Conservation (phyloP, 2,888 invertebrate species). For the Saturnia pavonia region DNA sequence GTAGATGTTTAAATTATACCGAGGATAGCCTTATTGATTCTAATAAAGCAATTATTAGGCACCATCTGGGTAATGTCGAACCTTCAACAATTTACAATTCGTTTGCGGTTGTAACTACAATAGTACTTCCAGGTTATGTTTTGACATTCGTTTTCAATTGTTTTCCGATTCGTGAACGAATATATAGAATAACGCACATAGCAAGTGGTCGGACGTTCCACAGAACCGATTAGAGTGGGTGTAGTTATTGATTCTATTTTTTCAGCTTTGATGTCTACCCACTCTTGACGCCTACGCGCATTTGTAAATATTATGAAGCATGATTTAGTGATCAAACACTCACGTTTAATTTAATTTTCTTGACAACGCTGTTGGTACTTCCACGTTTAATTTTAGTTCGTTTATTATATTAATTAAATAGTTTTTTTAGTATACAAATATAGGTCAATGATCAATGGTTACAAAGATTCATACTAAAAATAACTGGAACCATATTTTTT, state of each 20-base stretch:
- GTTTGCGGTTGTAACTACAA: background rate
- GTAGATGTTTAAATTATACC: background rate
- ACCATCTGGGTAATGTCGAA: constrained; percentile 1
- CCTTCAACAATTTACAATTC: background rate
- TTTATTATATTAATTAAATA: background rate
- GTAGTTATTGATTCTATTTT: constrained; percentile 38
- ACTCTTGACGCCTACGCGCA: constrained; percentile 42
- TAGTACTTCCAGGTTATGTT: constrained; percentile 12
- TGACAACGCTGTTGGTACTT: background rate
- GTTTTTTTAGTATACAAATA: background rate
- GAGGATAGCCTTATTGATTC: background rate
- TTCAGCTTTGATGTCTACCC: constrained; percentile 45
- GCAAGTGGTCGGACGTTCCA: constrained; percentile 29
- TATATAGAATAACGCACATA: constrained; percentile 24
- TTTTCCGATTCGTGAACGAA: constrained; percentile 3
- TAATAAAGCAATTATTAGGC: background rate
- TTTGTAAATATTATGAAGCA: constrained; percentile 35
- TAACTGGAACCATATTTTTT: background rate
- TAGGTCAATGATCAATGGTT: background rate
- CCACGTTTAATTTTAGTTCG: background rate
- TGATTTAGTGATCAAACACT: constrained; percentile 29
- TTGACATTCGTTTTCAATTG: constrained; percentile 8
- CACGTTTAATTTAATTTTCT: constrained; percentile 17
- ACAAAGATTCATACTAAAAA: background rate
- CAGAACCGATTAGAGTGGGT: constrained; percentile 31